These are phyloP conservation scores for Columba livia DNA, from an alignment of 2,113 vertebrate genomes.

Conservation along the genomic window DNA sequence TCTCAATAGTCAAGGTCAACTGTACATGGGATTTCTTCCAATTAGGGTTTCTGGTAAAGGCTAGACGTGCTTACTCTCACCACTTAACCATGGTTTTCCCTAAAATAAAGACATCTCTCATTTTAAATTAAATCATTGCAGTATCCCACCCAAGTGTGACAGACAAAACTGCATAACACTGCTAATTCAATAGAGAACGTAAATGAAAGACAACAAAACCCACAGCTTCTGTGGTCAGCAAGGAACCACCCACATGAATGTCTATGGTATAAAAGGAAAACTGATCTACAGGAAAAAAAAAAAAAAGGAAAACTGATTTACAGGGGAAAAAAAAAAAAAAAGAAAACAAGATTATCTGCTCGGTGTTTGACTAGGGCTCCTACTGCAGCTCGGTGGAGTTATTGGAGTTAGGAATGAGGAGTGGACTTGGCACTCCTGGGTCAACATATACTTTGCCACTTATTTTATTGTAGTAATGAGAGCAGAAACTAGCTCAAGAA, in stretches of 20 bases:
- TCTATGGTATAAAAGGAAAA: not conserved
- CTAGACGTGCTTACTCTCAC: constrained; percentile 48
- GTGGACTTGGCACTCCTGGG: not conserved
- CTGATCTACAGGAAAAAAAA: not conserved
- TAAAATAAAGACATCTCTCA: constrained; percentile 53
- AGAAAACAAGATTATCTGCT: not conserved
- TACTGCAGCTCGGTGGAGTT: not conserved
- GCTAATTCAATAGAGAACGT: not conserved
- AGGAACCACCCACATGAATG: not conserved
- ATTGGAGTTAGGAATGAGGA: not conserved
- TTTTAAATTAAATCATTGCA: constrained; percentile 49
- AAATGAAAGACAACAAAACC: constrained; percentile 12
- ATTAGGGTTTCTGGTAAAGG: constrained; percentile 65
- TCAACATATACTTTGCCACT: not conserved
- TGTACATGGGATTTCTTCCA: constrained; percentile 63
- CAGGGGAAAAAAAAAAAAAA: not conserved
- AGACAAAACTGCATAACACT: constrained; percentile 8
- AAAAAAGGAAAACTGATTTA: not conserved
- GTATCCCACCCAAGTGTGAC: constrained; percentile 33
- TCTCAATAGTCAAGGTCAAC: constrained; percentile 67
- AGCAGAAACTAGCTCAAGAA: not conserved
- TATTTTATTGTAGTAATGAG: not conserved
- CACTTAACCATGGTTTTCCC: constrained; percentile 20
- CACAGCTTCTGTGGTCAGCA: not conserved
- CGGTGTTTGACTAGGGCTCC: not conserved